phyloP scores from a whole-genome alignment of 2,888 invertebrate species.

The Platycnemis pennipes region DNA sequence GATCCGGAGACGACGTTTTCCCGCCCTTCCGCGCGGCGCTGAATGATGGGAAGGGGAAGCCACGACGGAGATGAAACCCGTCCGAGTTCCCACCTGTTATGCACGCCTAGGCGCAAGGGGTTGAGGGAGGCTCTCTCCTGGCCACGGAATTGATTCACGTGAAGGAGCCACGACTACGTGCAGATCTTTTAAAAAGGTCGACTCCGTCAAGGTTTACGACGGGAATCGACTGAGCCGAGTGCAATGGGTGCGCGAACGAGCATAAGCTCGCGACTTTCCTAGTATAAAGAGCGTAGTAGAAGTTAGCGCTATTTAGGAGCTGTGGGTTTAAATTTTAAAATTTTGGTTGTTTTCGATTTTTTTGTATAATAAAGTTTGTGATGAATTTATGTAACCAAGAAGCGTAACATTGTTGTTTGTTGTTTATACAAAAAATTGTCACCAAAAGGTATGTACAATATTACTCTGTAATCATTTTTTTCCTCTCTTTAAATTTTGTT shows the following conservation, averaged over 20 bases:
- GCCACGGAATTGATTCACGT: not conserved
- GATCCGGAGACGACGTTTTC: not conserved
- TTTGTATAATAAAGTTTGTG: too few species aligned
- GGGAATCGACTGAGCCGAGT: not conserved
- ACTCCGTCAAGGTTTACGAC: not conserved
- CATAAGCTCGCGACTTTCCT: too few species aligned
- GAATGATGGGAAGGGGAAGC: not conserved
- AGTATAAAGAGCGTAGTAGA: too few species aligned
- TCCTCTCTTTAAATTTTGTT: too few species aligned
- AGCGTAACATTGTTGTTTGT: too few species aligned
- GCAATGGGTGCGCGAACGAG: not conserved
- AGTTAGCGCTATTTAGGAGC: too few species aligned
- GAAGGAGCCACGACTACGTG: not conserved
- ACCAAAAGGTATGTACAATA: too few species aligned
- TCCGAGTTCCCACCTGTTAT: conserved; percentile 6
- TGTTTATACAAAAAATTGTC: too few species aligned
- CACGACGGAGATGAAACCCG: not conserved
- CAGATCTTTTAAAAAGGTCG: not conserved
- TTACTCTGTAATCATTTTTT: too few species aligned
- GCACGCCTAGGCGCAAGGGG: not conserved
- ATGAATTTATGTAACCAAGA: too few species aligned
- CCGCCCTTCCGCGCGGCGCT: not conserved
- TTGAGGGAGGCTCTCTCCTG: not conserved
- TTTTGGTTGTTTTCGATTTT: too few species aligned
- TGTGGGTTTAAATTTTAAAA: too few species aligned